A percentile compares a stretch with the other conserved stretches of the same genome.
Conservation (phyloP, 2,113 vertebrate genomes). For the Gobius niger region DNA sequence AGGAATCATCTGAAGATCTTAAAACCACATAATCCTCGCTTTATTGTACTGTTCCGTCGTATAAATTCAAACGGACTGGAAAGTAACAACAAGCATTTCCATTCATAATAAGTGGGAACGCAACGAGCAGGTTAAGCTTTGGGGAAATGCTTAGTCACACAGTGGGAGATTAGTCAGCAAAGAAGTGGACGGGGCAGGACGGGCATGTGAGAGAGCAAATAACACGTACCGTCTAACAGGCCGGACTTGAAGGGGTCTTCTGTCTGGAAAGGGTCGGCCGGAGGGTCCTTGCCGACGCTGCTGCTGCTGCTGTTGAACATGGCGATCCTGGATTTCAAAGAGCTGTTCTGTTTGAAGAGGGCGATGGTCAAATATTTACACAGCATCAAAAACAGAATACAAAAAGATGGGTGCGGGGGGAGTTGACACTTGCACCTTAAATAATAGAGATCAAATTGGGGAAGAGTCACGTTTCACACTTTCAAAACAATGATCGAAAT, state of each 20-base stretch:
- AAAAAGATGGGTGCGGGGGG: not conserved
- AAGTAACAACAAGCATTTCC: conserved; percentile 10
- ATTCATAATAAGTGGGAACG: conserved; percentile 1
- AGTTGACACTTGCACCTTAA: no score
- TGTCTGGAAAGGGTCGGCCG: conserved; percentile 88
- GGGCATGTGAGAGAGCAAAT: conserved; percentile 60
- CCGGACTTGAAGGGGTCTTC: conserved; percentile 94
- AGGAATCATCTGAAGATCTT: not conserved
- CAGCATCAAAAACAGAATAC: not conserved
- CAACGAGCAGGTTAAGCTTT: not conserved
- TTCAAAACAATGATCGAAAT: no score
- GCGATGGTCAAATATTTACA: not conserved
- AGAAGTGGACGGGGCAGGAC: not conserved
- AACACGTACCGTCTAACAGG: conserved; percentile 83
- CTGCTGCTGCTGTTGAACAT: conserved; percentile 81
- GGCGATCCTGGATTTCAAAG: conserved; percentile 87
- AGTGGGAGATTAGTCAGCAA: conserved; percentile 1
- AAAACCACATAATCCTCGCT: not conserved
- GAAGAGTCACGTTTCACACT: not conserved
- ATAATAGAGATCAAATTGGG: no score
- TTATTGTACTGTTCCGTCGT: conserved; percentile 10
- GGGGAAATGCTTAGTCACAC: conserved; percentile 9
- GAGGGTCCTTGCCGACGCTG: conserved; percentile 70
- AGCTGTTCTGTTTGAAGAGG: conserved; percentile 77
- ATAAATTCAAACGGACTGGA: conserved; percentile 5